Base-by-base conservation (phyloP, 2,888 invertebrate species). In the Agrochola macilenta region DNA sequence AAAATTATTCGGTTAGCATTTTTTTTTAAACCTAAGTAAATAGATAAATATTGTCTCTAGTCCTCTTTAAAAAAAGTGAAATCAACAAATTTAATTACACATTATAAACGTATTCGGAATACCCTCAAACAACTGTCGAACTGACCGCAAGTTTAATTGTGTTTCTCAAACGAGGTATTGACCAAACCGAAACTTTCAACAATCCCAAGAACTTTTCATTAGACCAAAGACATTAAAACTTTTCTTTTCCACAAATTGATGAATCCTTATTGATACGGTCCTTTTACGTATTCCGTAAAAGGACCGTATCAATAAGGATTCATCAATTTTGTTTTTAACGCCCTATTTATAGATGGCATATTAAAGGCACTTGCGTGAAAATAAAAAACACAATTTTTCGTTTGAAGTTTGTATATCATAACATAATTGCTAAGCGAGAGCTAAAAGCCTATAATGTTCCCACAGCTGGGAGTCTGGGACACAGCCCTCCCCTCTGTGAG, bases 121-220 rank as follows among this genome's bases (percentile, higher is more conserved):
- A 60, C 46, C 57, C 54, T 63, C 39, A 20, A 86, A 89, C 81
- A 86, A 88, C 86, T 87, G 85, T 70, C 79, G 58, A 85, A 86
- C 88, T 87, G 86, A 87, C 89, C 90, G 73, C 90, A 89, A 91
- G 85, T 91, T 90, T 90, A 90, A 92, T 93, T 91, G 89, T 90
- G 88, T 92, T 90, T 88, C 84, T 81, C 77, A 84, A 80, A 83
- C 85, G 74, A 82, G 77, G 89, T 90, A 87, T 88, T 87, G 86
- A 87, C 88, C 89, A 88, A 69, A 87, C 85, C 58, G 58, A 70
- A 88, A 87, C 77, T 86, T 77, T 76, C 74, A 87, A 87, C 87
- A 81, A 84, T 76, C 64, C 79, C 78, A 64, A 74, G 63, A 87
- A 84, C 82, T 87, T 87, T 87, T 82, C 87, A 78, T 75, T 75